Evolutionary conservation across 2,888 invertebrate species (phyloP), one percentile per base, ranked within the genome.

Genomic region (Drosophila yooni): DNA sequence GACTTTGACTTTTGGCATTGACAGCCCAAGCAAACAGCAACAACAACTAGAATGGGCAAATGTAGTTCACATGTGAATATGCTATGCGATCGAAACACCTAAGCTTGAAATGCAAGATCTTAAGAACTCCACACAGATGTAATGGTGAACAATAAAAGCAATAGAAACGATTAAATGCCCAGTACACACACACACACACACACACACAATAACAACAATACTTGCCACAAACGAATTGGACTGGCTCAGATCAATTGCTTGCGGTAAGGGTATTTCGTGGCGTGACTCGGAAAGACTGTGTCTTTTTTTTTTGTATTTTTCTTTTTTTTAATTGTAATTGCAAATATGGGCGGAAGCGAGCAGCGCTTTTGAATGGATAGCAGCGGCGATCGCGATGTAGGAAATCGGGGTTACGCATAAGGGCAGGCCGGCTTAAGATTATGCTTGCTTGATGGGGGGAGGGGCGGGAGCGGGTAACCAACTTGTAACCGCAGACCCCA

Each of bases 1-100:
- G 83, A 88, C 86, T 83, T 87, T 87, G 86, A 88, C 90, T 85
- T 88, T 82, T 89, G 88, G 62, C 90, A 89, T 82, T 79, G 80
- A 79, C 75, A 79, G 59, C 33, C 51, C 40, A 27, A 34, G 25
- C 33, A 15, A 29, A 8, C 21, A 54, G 38, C 40, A 74, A 52
- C 59, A 68, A 51, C 38, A 73, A 36, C n/a, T 54, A 51, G 13
- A 54, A 50, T 38, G 38, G 52, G 25, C 54, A 56, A 76, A 61
- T 72, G 13, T 77, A 61, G 43, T 53, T 46, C 57, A 58, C 50
- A 64, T 29, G 33, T 40, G 33, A 11, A 38, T 51, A 51, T 51
- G 27, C 52, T 56, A 38, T 40, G 15, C 27, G 38, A 40, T 38
- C n/a, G 8, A 25, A 50, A 40, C 25, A 21, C n/a, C 51, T n/a